These are phyloP conservation scores for Drosophila dives DNA, from an alignment of 2,888 invertebrate genomes.

Conservation along the genomic window DNA sequence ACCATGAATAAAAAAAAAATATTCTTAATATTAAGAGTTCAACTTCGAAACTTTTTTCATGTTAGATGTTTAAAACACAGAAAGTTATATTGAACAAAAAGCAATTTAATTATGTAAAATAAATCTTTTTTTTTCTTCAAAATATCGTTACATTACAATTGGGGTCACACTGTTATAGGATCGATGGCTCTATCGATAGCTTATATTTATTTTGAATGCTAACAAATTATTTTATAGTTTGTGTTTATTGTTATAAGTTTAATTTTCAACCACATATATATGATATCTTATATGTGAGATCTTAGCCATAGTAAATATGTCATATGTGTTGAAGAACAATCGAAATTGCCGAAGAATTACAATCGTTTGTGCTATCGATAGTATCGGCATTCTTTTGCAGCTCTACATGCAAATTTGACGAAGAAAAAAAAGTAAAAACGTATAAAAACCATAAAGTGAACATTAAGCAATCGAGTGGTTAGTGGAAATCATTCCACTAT, in stretches of 20 bases:
- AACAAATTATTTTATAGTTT: too few relatives aligned
- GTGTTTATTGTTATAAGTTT: not conserved
- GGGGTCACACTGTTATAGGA: conserved; percentile 5
- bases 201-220: not conserved
- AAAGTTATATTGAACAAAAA: not conserved
- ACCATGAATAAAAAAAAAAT: too few relatives aligned
- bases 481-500: conserved; percentile 37
- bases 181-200: not conserved
- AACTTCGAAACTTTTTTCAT: not conserved
- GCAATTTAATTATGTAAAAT: not conserved
- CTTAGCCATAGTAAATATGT: not conserved
- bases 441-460: conserved; percentile 32
- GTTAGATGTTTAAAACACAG: not conserved
- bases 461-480: conserved; percentile 16
- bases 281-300: not conserved
- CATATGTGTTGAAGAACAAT: not conserved
- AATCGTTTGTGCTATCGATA: conserved; percentile 26
- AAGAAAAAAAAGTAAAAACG: conserved; percentile 47
- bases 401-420: conserved; percentile 41
- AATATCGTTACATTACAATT: not conserved
- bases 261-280: not conserved
- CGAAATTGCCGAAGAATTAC: not conserved
- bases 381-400: conserved; percentile 39
- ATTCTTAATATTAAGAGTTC: not conserved
- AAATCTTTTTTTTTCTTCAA: not conserved